Evolutionary conservation across 2,888 invertebrate genomes (phyloP), one percentile per base, ranked within the genome.

Genomic region (Ectemnius continuus): DNA sequence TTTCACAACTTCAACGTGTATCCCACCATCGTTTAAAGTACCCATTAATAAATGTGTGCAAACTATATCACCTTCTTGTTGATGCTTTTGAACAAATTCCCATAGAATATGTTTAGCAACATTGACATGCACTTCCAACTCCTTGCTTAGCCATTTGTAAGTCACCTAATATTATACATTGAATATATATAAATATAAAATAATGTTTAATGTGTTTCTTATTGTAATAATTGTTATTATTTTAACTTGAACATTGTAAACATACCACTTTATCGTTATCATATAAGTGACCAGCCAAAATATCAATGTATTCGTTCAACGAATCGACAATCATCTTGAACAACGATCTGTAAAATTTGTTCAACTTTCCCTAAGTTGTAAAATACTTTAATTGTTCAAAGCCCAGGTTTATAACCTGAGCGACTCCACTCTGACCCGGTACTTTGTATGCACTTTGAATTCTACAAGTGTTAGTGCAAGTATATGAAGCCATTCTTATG

Each of bases 91-190:
- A 78, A 86, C 86, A 76, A 89, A 91, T 70, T 88, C 81, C 83
- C 87, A 86, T 16, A 91, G 80, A 61, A 91, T 84, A 60, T 91
- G 87, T 72, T 92, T 92, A 2, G 92, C 90, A 13, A 88, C 52
- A 75, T 92, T 92, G 2, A 92, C 91, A 73, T 92, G 92, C 48
- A 92, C 81, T 70, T 90, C 89, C 0, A 92, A 77, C 61, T 89
- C 87, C 70, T 91, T 91, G 73, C 91, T 91, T 36, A 92, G 80
- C 89, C 90, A 91, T 83, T 91, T 91, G 76, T 92, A 92, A 0
- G 92, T 92, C 2, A 92, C 91, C 92, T 92, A 60, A 16, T 48
- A 46, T 2, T 23, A 45, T 36, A 52, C 62, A 48, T 58, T 65
- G 59, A 13, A 18, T 6, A 52, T 28, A 45, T 18, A 16, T 13